Conservation (phyloP, 2,797 vertebrate genomes). For the Coccyzus lansbergi region DNA sequence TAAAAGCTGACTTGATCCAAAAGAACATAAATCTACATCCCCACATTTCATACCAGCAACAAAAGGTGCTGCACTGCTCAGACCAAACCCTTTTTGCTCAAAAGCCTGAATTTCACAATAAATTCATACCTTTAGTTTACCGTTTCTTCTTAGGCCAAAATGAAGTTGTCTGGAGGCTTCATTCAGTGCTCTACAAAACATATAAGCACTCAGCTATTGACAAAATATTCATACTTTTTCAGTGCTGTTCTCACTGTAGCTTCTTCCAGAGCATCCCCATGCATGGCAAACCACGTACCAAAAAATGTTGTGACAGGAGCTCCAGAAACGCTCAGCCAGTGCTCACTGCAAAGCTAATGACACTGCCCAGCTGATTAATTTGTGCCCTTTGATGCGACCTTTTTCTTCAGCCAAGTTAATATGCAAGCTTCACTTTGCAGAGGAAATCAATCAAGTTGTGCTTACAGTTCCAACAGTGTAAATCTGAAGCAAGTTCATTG, state of each 20-base stretch:
- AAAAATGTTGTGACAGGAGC: neutral
- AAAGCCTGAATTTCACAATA: neutral
- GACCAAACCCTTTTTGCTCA: neutral
- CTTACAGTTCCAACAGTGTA: neutral
- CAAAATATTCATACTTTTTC: neutral
- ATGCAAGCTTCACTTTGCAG: neutral
- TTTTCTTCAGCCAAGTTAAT: neutral
- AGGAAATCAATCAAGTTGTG: neutral
- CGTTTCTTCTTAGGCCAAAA: neutral
- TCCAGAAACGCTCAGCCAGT: neutral
- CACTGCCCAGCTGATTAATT: neutral
- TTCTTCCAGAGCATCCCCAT: neutral
- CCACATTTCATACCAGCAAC: neutral
- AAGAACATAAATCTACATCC: accelerated
- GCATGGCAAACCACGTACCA: neutral
- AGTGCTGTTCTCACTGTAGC: neutral
- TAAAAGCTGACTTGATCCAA: neutral
- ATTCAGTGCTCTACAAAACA: neutral
- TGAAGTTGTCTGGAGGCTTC: neutral
- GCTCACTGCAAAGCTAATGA: neutral
- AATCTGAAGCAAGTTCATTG: neutral
- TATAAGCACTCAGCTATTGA: neutral
- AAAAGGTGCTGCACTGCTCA: neutral
- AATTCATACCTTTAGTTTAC: neutral
- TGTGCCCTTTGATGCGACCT: neutral